Evolutionary conservation across 2,888 invertebrate genomes (phyloP).

Genomic region (Cheilosia variabilis): DNA sequence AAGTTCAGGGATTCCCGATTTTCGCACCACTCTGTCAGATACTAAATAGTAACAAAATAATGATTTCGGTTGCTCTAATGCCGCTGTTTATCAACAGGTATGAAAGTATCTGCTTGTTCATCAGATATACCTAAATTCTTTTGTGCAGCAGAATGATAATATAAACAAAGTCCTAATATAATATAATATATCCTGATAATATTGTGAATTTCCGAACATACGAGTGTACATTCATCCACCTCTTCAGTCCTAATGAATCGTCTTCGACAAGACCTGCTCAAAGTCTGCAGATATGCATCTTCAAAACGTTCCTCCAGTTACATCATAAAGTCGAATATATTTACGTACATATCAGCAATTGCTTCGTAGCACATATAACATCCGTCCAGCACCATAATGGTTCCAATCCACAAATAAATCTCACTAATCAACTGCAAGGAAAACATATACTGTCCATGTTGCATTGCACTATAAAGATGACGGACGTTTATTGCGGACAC

Average conservation of each 20-base stretch:
- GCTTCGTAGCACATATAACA: no score
- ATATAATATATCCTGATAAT: conserved; percentile 78
- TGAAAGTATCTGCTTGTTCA: conserved; percentile 62
- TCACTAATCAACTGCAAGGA: no score
- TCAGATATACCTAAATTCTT: conserved; percentile 77
- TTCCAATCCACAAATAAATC: no score
- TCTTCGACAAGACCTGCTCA: not conserved
- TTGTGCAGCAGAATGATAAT: conserved; percentile 78
- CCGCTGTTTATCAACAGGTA: conserved; percentile 74
- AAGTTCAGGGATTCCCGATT: conserved; percentile 77
- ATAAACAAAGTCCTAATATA: conserved; percentile 79
- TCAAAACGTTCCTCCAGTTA: no score
- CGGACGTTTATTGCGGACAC: no score
- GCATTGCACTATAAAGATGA: no score
- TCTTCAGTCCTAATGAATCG: conserved; percentile 77
- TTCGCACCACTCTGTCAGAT: conserved; percentile 76
- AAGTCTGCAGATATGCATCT: not conserved
- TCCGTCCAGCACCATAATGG: no score
- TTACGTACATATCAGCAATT: no score
- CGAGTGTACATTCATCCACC: conserved; percentile 76
- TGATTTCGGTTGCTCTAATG: conserved; percentile 78
- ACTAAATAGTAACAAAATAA: conserved; percentile 78
- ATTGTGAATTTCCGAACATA: conserved; percentile 78
- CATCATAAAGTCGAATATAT: no score
- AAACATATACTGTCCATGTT: no score